Evolutionary conservation across 35 echinoderm and acorn worm species (phyloP).

Genomic region (Apostichopus japonicus): DNA sequence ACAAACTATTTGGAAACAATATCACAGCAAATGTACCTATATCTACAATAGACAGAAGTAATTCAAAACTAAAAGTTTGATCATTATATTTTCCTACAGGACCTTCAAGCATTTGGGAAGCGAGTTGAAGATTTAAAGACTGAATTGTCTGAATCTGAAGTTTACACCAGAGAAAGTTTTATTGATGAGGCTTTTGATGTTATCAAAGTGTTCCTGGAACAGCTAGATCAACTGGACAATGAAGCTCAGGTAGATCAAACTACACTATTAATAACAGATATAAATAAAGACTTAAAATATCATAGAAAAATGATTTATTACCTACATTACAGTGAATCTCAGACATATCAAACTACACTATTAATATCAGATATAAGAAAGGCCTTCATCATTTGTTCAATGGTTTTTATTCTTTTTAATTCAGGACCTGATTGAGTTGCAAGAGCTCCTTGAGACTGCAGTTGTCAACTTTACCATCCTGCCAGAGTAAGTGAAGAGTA

Average conservation of each 20-base stretch:
- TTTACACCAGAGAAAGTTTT: conserved; percentile 86
- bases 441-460: conserved; percentile 93
- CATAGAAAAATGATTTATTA: no score
- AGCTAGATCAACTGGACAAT: conserved; percentile 87
- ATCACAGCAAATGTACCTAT: no score
- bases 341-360: no score
- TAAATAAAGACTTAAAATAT: no score
- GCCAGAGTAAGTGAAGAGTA: conserved; percentile 82
- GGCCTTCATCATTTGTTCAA: background rate
- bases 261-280: no score
- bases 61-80: no score
- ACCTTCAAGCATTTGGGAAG: conserved; percentile 91
- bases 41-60: no score
- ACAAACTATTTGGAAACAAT: no score
- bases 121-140: conserved; percentile 81
- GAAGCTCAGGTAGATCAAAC: conserved; percentile 83
- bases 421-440: conserved; percentile 93
- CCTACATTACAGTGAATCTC: no score
- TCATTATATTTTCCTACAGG: conserved; percentile 32
- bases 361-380: no score
- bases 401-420: background rate
- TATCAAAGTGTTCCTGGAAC: conserved; percentile 70
- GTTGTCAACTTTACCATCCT: conserved; percentile 96
- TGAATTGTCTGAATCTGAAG: conserved; percentile 74
- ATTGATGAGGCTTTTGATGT: conserved; percentile 81